phyloP scores from a whole-genome alignment of 2,888 invertebrate species.

The Drosophila putrida region DNA sequence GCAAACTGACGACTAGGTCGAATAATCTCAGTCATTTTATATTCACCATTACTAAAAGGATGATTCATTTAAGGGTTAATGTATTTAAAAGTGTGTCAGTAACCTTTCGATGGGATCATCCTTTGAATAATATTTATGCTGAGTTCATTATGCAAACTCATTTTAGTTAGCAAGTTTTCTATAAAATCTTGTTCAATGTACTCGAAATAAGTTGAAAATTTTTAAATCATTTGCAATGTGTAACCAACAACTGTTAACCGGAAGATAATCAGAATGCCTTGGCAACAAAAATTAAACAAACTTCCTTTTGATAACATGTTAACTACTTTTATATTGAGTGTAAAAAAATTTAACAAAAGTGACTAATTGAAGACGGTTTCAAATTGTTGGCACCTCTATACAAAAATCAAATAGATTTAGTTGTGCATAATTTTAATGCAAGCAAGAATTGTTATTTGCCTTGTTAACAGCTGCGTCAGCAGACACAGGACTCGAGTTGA shows the following conservation, averaged over 20 bases:
- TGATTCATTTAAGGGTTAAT: background rate
- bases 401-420: conserved; percentile 39
- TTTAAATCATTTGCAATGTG: too few relatives aligned
- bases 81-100: background rate
- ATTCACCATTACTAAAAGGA: background rate
- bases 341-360: too few relatives aligned
- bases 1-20: background rate
- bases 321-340: too few relatives aligned
- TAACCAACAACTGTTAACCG: too few relatives aligned
- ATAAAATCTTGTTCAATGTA: too few relatives aligned
- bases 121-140: background rate
- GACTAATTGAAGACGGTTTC: too few relatives aligned
- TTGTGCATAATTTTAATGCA: conserved; percentile 53
- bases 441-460: conserved; percentile 58
- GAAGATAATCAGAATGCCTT: too few relatives aligned
- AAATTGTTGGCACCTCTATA: background rate
- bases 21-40: background rate
- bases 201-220: too few relatives aligned
- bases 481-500: conserved; percentile 10
- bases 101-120: background rate
- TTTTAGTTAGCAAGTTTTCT: background rate
- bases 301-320: too few relatives aligned
- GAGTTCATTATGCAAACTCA: background rate
- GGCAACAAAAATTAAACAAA: too few relatives aligned
- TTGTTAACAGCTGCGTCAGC: conserved; percentile 63